A percentile compares a stretch with the other conserved stretches of the same genome.
Evolutionary conservation across 2,888 invertebrate genomes (phyloP).

Genomic region (Tricholauxania praeusta): DNA sequence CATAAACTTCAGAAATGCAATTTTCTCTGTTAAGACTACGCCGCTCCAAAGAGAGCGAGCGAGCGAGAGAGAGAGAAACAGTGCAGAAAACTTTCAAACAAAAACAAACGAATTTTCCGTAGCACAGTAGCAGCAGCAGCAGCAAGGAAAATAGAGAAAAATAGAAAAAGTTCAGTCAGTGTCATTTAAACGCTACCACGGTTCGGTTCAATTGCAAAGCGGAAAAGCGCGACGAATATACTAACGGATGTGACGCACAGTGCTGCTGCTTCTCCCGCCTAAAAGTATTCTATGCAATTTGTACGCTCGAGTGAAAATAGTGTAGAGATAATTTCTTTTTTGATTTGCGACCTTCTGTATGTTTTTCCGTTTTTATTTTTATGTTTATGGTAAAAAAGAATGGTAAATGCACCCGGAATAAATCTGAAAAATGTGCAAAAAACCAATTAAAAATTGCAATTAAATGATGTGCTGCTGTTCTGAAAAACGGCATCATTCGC

Average conservation of each 20-base stretch:
- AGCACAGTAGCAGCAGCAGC: constrained; percentile 5
- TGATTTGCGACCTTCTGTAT: background rate
- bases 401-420: background rate
- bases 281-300: constrained; percentile 26
- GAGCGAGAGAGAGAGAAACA: background rate
- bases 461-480: background rate
- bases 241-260: background rate
- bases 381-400: too few relatives aligned
- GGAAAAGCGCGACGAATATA: background rate
- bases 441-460: background rate
- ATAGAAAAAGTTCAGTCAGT: constrained; percentile 26
- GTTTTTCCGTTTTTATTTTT: too few relatives aligned
- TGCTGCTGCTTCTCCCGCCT: constrained; percentile 28
- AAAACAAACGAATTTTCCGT: constrained; percentile 16
- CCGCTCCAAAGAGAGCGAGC: background rate
- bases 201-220: constrained; percentile 17
- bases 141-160: constrained; percentile 6
- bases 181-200: constrained; percentile 28
- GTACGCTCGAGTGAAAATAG: constrained; percentile 16
- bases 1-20: constrained; percentile 8
- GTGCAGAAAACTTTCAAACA: background rate
- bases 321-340: constrained; percentile 28
- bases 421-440: background rate
- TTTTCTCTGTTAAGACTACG: background rate
- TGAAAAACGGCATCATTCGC: background rate